Evolutionary conservation across 2,113 vertebrate species (phyloP), one percentile per base, ranked within the genome.

Genomic region (Saccopteryx leptura): DNA sequence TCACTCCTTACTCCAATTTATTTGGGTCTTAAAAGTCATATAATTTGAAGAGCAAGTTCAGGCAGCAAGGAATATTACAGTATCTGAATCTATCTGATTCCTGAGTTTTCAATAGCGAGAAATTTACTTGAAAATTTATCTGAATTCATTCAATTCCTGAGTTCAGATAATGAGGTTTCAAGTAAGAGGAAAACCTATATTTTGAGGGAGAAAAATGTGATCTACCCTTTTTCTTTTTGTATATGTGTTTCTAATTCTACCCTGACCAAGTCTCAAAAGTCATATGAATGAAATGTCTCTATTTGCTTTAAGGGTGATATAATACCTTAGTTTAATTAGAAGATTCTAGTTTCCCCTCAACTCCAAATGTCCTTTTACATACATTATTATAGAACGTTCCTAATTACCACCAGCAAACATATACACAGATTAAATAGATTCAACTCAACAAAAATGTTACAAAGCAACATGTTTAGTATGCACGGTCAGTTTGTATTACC

Each of bases 101-200:
- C 33, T 56, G 24, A 68, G n/a, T 39, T 75, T 89, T 69, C 17
- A 76, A 90, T 11, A 75, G 11, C 24, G 58, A 94, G 58, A 26
- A 71, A 76, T 69, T 74, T 68, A 94, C 78, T 84, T 74, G 48
- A 84, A 79, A 85, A 87, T 61, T 72, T 81, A 90, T 76, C 19
- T 63, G n/a, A 63, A 48, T 75, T 91, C 85, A 92, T 60, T 71
- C 19, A 90, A 46, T 63, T 90, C 18, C 63, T 61, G 21, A 90
- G 24, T 83, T 88, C 78, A 90, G 31, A 88, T 26, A 60, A 8
- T 68, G 19, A 71, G 7, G 50, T 18, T 76, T 89, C 54, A 91
- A 79, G 66, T 52, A 28, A 94, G 48, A 87, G 52, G 18, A 21
- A 28, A n/a, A 76, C 9, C 14, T 71, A 11, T 21, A 66, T 78